Percentiles rank a stretch among this genome's conserved stretches.
Evolutionary conservation across 2,113 vertebrate genomes (phyloP).

Genomic region (Tychaedon coryphoeus): DNA sequence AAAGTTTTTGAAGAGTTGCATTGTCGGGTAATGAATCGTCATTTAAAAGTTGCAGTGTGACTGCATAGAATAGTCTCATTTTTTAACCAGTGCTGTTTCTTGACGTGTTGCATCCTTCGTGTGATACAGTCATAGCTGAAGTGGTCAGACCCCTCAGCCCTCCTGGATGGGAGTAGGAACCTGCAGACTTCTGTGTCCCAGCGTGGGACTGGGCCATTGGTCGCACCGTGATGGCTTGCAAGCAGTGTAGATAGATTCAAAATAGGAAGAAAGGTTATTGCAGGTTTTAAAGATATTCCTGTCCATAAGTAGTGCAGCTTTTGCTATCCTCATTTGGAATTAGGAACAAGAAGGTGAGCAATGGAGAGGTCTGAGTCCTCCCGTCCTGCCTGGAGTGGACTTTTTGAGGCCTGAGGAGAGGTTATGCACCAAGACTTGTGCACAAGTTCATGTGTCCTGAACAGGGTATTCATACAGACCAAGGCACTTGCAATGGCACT

Average conservation of each 20-base stretch:
- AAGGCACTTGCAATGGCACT: not conserved
- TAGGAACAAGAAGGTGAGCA: not conserved
- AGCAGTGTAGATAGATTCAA: not conserved
- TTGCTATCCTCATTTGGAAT: not conserved
- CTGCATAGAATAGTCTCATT: not conserved
- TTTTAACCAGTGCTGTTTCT: not conserved
- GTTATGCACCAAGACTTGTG: no score
- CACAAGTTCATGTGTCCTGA: not conserved
- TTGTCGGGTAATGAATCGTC: not conserved
- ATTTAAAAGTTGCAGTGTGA: not conserved
- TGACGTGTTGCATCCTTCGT: not conserved
- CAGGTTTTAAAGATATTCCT: not conserved
- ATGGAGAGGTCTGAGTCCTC: not conserved
- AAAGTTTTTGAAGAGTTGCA: not conserved
- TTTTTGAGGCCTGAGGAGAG: not conserved
- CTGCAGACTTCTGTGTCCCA: not conserved
- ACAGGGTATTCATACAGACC: rapidly evolving
- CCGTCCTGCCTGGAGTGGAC: not conserved
- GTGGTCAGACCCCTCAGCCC: not conserved
- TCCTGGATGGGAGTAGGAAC: not conserved
- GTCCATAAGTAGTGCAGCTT: not conserved
- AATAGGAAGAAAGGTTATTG: not conserved
- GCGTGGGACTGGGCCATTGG: no score
- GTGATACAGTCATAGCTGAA: not conserved
- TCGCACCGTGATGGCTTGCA: not conserved